Conservation (phyloP, 1,140 invertebrate species). For the Planococcus citri region DNA sequence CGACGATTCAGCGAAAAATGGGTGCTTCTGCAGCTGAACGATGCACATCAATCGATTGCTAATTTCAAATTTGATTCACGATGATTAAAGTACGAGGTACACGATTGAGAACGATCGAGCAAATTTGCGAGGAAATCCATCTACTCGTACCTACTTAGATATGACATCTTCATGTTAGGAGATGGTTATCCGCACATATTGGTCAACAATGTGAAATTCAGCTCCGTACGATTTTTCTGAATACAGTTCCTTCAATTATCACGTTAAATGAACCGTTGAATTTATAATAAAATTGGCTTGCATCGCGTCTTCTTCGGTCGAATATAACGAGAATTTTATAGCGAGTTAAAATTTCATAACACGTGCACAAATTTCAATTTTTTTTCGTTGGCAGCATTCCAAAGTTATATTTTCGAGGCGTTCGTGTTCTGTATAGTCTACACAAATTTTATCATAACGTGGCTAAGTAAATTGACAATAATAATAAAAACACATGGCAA, state of each 20-base stretch:
- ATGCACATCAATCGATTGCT: too few relatives aligned
- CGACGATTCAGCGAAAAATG: too few relatives aligned
- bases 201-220: too few relatives aligned
- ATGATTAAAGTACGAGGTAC: too few relatives aligned
- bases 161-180: too few relatives aligned
- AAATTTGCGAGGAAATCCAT: too few relatives aligned
- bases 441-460: background rate
- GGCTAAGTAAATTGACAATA: background rate
- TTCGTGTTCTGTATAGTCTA: background rate
- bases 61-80: too few relatives aligned
- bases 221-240: too few relatives aligned
- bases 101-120: too few relatives aligned
- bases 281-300: background rate
- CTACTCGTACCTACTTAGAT: too few relatives aligned
- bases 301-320: background rate
- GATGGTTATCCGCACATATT: too few relatives aligned
- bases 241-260: background rate
- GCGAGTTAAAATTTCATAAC: background rate
- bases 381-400: background rate
- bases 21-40: too few relatives aligned
- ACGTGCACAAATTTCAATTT: background rate
- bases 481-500: slow-evolving; percentile 1
- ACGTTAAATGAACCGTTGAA: background rate
- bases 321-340: background rate
- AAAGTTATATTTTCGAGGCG: background rate